A percentile compares a stretch with the other conserved stretches of the same genome.
Evolutionary conservation across 2,797 vertebrate species (phyloP).

Genomic region (Pangasius sanitwongsei): DNA sequence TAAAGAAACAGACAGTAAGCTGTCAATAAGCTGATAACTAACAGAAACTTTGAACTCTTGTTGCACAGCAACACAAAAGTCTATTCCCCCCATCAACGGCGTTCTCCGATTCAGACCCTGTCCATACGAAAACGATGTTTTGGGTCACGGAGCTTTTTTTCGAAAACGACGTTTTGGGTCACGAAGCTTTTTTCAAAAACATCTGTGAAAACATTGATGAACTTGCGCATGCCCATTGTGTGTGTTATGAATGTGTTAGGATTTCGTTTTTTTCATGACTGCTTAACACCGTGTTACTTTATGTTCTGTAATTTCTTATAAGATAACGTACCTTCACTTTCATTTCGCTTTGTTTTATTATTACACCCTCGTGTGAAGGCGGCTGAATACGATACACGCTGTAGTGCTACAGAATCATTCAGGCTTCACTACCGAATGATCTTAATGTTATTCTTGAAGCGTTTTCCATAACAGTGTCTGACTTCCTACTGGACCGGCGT

Average conservation of each 20-base stretch:
- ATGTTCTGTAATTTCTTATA: too few species aligned
- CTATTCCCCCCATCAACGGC: background rate
- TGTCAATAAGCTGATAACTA: background rate
- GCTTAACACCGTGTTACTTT: background rate
- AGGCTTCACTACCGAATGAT: too few species aligned
- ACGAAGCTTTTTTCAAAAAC: background rate
- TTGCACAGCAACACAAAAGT: background rate
- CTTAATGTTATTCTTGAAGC: too few species aligned
- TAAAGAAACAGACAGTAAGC: background rate
- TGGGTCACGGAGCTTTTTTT: background rate
- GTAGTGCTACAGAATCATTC: too few species aligned
- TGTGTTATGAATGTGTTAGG: background rate
- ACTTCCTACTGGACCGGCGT: too few species aligned
- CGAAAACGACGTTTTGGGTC: background rate
- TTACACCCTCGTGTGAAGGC: too few species aligned
- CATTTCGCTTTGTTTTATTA: too few species aligned
- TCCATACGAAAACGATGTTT: background rate
- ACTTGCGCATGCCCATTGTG: background rate
- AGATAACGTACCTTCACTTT: too few species aligned
- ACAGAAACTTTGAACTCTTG: background rate
- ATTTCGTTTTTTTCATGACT: background rate
- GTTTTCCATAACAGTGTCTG: too few species aligned
- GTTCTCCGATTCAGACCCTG: background rate
- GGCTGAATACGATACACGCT: too few species aligned
- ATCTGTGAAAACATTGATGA: background rate